Evolutionary conservation across 2,888 invertebrate genomes (phyloP).

Genomic region (Aromia moschata): DNA sequence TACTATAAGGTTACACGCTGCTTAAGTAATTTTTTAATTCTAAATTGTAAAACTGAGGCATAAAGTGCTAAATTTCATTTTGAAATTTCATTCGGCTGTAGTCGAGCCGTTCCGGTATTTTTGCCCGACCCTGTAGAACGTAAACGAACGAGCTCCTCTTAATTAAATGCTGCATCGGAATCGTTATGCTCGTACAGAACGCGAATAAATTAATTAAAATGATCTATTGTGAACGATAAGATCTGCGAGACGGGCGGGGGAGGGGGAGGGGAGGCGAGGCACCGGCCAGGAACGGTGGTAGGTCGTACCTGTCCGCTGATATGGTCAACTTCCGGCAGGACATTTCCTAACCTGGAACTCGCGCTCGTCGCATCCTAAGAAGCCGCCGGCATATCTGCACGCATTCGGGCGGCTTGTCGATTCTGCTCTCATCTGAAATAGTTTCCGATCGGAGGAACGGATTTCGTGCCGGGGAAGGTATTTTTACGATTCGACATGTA

Average conservation of each 20-base stretch:
- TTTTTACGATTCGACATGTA: no score
- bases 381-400: slow-evolving; percentile 26
- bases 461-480: no score
- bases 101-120: no score
- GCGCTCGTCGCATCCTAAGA: slow-evolving; percentile 43
- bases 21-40: no score
- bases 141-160: background rate
- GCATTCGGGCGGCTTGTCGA: slow-evolving; percentile 18
- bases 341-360: slow-evolving; percentile 45
- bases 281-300: slow-evolving; percentile 31
- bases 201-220: slow-evolving; percentile 21
- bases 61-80: no score
- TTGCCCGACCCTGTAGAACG: no score
- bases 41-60: no score
- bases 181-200: slow-evolving; percentile 15
- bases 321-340: slow-evolving; percentile 48
- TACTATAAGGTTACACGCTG: no score
- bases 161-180: slow-evolving; percentile 14
- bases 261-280: slow-evolving; percentile 10
- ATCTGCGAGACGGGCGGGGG: slow-evolving; percentile 12
- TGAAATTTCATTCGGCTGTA: no score
- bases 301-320: slow-evolving; percentile 29
- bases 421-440: no score
- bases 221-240: slow-evolving; percentile 22
- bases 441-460: no score